Percentiles rank a stretch among this genome's conserved stretches.
Conservation (phyloP, 2,888 invertebrate genomes). For the Lagria hirta region DNA sequence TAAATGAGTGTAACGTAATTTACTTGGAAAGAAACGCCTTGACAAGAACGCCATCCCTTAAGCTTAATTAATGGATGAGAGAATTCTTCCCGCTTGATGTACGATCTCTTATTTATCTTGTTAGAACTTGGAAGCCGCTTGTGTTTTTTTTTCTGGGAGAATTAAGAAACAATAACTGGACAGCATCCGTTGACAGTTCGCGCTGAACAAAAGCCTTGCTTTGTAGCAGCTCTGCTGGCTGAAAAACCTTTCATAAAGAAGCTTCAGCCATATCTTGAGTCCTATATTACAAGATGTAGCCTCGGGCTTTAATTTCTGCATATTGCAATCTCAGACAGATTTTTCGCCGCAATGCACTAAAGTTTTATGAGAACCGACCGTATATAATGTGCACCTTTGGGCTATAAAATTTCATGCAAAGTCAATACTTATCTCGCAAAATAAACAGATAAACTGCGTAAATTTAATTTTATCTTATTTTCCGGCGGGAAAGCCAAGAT, state of each 20-base stretch:
- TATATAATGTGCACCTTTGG: too few species aligned
- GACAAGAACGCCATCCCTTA: slow-evolving; percentile 5
- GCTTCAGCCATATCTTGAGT: slow-evolving; percentile 3
- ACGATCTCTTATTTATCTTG: slow-evolving; percentile 19
- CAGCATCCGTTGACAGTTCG: too few species aligned
- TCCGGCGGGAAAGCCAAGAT: too few species aligned
- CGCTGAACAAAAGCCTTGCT: too few species aligned
- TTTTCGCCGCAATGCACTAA: too few species aligned
- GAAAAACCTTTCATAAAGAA: slow-evolving; percentile 4
- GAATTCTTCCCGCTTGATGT: slow-evolving; percentile 16
- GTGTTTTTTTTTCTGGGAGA: slow-evolving; percentile 10
- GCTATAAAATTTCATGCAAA: too few species aligned
- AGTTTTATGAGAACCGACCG: too few species aligned
- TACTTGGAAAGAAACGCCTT: slow-evolving; percentile 12
- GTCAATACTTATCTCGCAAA: too few species aligned
- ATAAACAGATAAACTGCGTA: too few species aligned
- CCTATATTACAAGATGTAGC: slow-evolving; percentile 9
- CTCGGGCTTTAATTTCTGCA: slow-evolving; percentile 14
- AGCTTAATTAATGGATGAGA: slow-evolving; percentile 17
- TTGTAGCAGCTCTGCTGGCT: slow-evolving; percentile 5
- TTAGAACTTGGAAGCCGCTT: slow-evolving; percentile 8
- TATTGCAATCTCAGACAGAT: slow-evolving; percentile 6
- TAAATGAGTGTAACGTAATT: slow-evolving; percentile 17
- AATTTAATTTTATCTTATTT: too few species aligned
- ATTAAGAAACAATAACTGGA: slow-evolving; percentile 9